phyloP scores from a whole-genome alignment of 2,888 invertebrate genomes.

The Folsomia manolachei region DNA sequence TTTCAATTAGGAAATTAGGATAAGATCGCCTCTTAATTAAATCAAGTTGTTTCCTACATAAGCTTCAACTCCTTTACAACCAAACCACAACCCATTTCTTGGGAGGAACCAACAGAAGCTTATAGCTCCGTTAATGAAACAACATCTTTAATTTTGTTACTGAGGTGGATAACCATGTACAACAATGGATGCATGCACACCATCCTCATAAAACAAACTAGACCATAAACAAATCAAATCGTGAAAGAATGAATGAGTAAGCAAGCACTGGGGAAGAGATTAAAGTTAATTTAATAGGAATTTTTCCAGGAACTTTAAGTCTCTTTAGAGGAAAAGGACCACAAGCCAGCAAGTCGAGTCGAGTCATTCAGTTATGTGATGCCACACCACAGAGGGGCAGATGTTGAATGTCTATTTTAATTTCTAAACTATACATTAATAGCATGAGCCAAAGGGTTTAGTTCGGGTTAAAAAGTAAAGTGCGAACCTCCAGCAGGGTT shows the following conservation, averaged over 20 bases:
- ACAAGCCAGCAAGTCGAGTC: too few relatives aligned
- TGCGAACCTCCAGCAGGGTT: neutral
- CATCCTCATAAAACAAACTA: neutral
- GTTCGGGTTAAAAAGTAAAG: too few relatives aligned
- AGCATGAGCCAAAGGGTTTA: neutral
- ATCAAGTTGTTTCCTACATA: constrained; percentile 11
- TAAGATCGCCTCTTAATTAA: constrained; percentile 30
- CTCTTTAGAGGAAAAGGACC: too few relatives aligned
- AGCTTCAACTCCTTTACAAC: constrained; percentile 22
- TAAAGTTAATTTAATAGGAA: constrained; percentile 4
- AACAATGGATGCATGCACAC: too few relatives aligned
- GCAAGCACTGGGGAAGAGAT: neutral
- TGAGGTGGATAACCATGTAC: too few relatives aligned
- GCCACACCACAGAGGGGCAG: neutral
- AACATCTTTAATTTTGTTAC: neutral
- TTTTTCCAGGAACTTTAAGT: too few relatives aligned
- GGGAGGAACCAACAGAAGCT: neutral
- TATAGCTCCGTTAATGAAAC: neutral
- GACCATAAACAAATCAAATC: constrained; percentile 13
- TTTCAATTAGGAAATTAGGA: constrained; percentile 29
- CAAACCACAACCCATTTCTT: neutral
- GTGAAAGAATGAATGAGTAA: neutral
- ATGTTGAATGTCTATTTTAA: constrained; percentile 7
- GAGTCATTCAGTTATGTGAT: neutral
- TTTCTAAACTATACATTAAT: neutral